phyloP scores from a whole-genome alignment of 2,888 invertebrate genomes.

The Mylabris sibirica region DNA sequence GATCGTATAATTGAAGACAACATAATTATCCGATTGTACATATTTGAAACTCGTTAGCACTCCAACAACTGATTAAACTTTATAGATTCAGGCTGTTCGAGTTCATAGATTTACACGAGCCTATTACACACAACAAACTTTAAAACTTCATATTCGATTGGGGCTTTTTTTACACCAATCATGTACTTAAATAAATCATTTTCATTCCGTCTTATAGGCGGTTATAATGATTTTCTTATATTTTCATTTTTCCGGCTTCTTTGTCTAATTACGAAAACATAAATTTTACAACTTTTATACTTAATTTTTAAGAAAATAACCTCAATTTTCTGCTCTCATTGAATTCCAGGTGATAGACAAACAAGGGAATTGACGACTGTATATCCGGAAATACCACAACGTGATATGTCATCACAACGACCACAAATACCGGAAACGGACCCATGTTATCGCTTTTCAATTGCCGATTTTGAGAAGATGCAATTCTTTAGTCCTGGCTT shows the following conservation, averaged over 20 bases:
- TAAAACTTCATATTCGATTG: not conserved
- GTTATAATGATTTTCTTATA: not conserved
- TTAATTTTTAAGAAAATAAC: no score
- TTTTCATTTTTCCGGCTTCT: not conserved
- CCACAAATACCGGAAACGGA: slow-evolving; percentile 38
- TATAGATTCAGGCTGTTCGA: not conserved
- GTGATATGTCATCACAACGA: slow-evolving; percentile 43
- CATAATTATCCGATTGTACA: not conserved
- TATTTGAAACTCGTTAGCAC: not conserved
- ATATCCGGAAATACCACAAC: slow-evolving; percentile 47
- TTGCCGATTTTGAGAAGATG: slow-evolving; percentile 66
- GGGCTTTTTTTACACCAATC: not conserved
- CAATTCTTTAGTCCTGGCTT: slow-evolving; percentile 74
- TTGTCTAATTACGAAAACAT: not conserved
- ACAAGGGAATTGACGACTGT: slow-evolving; percentile 42
- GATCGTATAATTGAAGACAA: no score
- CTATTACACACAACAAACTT: not conserved
- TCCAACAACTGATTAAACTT: not conserved
- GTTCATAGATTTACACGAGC: no score
- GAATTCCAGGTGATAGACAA: slow-evolving; percentile 32
- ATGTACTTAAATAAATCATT: not conserved
- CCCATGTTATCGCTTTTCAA: slow-evolving; percentile 67
- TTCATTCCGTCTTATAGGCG: not conserved
- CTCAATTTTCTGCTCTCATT: no score
- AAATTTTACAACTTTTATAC: slow-evolving; percentile 20